A percentile compares a stretch with the other conserved stretches of the same genome.
Evolutionary conservation across 2,797 vertebrate genomes (phyloP).

Genomic region (Syndactyla subalaris): DNA sequence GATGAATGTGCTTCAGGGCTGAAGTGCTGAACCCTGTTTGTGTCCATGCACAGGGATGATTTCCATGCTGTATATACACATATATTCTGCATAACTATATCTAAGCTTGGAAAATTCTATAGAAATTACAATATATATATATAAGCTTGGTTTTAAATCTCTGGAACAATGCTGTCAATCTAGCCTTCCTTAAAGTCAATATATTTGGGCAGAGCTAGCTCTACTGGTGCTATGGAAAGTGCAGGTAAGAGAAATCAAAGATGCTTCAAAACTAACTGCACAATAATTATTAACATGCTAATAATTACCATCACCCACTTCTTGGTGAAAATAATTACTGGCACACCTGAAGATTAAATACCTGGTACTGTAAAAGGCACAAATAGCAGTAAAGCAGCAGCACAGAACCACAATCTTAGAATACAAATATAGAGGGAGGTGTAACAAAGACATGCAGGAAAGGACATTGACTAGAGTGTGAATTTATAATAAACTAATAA

Average conservation of each 20-base stretch:
- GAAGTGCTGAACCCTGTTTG: background rate
- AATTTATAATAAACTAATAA: background rate
- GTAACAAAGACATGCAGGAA: background rate
- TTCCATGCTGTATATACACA: background rate
- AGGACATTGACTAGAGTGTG: background rate
- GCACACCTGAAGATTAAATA: background rate
- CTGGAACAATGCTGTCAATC: background rate
- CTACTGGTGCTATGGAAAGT: background rate
- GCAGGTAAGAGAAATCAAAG: background rate
- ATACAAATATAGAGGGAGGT: background rate
- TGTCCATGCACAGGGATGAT: background rate
- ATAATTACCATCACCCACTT: background rate
- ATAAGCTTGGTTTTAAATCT: background rate
- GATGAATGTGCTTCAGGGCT: background rate
- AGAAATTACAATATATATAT: background rate
- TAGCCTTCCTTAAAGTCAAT: background rate
- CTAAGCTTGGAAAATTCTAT: background rate
- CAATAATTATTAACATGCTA: background rate
- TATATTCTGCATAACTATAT: background rate
- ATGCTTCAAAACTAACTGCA: background rate
- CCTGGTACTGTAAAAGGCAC: background rate
- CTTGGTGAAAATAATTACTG: background rate
- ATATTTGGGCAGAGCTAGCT: background rate
- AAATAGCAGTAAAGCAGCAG: background rate
- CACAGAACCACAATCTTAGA: background rate